These are phyloP conservation scores for Hydropsyche betteni DNA, from an alignment of 2,888 invertebrate species.

Conservation along the genomic window DNA sequence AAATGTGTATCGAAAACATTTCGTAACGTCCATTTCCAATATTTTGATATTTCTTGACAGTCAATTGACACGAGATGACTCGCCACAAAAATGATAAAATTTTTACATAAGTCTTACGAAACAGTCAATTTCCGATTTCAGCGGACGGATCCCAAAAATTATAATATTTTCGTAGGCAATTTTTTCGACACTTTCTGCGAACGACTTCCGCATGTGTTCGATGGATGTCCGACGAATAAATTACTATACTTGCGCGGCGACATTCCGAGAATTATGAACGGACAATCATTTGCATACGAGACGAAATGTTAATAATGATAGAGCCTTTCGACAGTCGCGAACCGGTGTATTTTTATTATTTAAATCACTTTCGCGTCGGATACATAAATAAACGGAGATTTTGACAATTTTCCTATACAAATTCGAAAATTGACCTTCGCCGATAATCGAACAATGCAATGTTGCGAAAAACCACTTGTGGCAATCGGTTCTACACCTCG, in stretches of 20 bases:
- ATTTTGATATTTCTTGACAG: no score
- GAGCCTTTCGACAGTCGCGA: conserved; percentile 8
- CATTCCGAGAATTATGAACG: conserved; percentile 27
- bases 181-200: no score
- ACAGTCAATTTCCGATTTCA: conserved; percentile 26
- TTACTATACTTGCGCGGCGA: conserved; percentile 7
- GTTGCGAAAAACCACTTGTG: conserved; percentile 23
- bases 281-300: conserved; percentile 22
- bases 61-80: no score
- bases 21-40: no score
- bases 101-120: conserved; percentile 2
- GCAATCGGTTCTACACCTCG: conserved; percentile 12
- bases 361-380: conserved; percentile 4
- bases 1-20: no score
- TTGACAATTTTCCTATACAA: no score
- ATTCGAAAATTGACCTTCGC: no score
- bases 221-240: conserved; percentile 3
- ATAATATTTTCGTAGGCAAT: no score
- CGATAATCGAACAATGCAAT: conserved; percentile 8
- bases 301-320: conserved; percentile 3
- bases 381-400: no score
- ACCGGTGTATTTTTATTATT: conserved; percentile 8
- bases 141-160: background rate
- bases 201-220: no score
- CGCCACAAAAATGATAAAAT: no score